Evolutionary conservation across 2,113 vertebrate genomes (phyloP).

Genomic region (Seriola aureovittata): DNA sequence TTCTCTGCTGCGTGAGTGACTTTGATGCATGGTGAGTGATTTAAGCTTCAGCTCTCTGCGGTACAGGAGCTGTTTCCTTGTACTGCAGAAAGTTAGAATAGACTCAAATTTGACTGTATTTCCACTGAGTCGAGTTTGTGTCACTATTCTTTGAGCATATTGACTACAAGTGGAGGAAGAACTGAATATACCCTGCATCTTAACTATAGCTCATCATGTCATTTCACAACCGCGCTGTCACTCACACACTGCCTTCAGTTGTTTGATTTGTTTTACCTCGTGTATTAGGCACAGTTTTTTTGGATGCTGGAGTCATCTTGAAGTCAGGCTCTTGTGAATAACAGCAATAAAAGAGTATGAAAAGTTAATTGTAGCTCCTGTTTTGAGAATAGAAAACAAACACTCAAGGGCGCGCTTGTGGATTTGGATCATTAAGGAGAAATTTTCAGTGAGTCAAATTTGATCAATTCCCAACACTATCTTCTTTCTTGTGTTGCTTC

Average conservation of each 20-base stretch:
- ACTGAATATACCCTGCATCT: background rate
- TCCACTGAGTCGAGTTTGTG: background rate
- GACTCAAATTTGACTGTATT: background rate
- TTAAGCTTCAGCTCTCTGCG: constrained; percentile 8
- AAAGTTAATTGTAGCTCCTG: constrained; percentile 27
- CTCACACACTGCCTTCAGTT: constrained; percentile 3
- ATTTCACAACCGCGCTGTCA: constrained; percentile 12
- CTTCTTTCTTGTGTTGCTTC: constrained; percentile 24
- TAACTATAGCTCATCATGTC: constrained; percentile 3
- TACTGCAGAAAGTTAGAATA: background rate
- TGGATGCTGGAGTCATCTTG: constrained; percentile 9
- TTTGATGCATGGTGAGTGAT: constrained; percentile 15
- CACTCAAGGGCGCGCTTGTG: background rate
- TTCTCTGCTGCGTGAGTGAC: background rate
- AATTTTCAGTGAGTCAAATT: constrained; percentile 44
- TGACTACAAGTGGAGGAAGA: background rate
- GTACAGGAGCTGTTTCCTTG: background rate
- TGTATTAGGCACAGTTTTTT: background rate
- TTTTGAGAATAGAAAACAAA: constrained; percentile 8
- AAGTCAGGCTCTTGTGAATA: constrained; percentile 25
- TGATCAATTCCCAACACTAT: constrained; percentile 8
- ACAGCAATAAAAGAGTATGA: background rate
- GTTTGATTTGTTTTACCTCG: constrained; percentile 2
- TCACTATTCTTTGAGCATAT: background rate
- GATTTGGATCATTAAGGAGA: constrained; percentile 31